Evolutionary conservation across 1,140 invertebrate genomes (phyloP), one percentile per base, ranked within the genome.

Genomic region (Theocolax elegans): DNA sequence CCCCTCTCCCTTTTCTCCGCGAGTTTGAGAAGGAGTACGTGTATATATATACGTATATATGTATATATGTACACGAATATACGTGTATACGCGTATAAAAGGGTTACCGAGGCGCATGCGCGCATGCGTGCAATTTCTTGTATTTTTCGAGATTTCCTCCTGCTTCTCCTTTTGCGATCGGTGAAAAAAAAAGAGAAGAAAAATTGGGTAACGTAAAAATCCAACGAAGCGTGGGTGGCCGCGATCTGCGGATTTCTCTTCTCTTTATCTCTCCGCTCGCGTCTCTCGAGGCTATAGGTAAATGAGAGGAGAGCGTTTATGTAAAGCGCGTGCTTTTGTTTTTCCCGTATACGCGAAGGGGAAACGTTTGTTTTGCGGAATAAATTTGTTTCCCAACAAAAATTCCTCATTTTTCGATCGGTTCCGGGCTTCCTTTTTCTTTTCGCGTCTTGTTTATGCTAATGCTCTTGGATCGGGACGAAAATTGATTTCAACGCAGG

Each of bases 61-160:
- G n/a, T n/a, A n/a, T n/a, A n/a, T n/a, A n/a, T n/a, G n/a, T n/a
- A n/a, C n/a, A n/a, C n/a, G n/a, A n/a, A n/a, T n/a, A n/a, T n/a
- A n/a, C n/a, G n/a, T n/a, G n/a, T n/a, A n/a, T n/a, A n/a, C n/a
- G n/a, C n/a, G 66, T 68, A 71, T 59, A 54, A 72, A 66, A 72
- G 67, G 72, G 74, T 35, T 35, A 6, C 31, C 31, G 31, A 35
- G 59, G 72, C 68, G 75, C 72, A 73, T 72, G 42, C 42, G 31
- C 31, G 31, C 74, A 73, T 77, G 72, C 74, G 73, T 73, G 73
- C 72, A 75, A 79, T 83, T 81, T 82, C 80, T 81, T 81, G 80
- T 85, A 86, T 85, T 86, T 84, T 84, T 84, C 82, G 83, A 86
- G 84, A 86, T 85, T 85, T 81, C 76, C 77, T 79, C 51, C 23